These are phyloP conservation scores for Sylvietta virens DNA, from an alignment of 2,113 vertebrate genomes.

Conservation along the genomic window DNA sequence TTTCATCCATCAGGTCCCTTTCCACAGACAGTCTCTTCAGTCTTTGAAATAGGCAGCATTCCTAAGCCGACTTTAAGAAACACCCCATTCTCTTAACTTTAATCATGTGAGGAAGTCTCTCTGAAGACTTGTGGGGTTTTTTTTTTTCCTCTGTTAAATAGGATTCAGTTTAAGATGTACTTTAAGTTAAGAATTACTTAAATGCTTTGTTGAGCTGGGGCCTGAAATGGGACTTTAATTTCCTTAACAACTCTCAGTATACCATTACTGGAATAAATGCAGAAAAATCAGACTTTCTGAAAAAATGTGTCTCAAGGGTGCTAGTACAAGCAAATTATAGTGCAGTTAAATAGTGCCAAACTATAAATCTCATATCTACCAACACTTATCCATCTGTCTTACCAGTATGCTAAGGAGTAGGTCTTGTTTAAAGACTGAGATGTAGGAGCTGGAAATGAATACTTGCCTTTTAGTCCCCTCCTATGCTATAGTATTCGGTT, in stretches of 20 bases:
- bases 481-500: constrained; percentile 38
- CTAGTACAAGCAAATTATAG: constrained; percentile 15
- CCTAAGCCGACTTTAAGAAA: background rate
- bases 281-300: constrained; percentile 40
- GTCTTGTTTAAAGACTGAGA: constrained; percentile 31
- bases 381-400: constrained; percentile 28
- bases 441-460: constrained; percentile 16
- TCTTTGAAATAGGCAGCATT: background rate
- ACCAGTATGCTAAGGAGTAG: background rate
- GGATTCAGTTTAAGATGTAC: background rate
- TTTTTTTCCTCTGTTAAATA: background rate
- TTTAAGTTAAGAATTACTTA: constrained; percentile 29
- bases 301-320: constrained; percentile 10
- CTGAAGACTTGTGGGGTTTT: background rate
- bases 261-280: constrained; percentile 7
- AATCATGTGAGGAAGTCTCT: background rate
- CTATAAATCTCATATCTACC: constrained; percentile 32
- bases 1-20: background rate
- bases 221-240: constrained; percentile 54
- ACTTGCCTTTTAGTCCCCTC: background rate
- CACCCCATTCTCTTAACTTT: background rate
- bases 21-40: background rate
- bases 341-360: constrained; percentile 41
- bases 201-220: constrained; percentile 39
- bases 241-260: constrained; percentile 26